Evolutionary conservation across 2,888 invertebrate genomes (phyloP).

Genomic region (Chouioia cunea): DNA sequence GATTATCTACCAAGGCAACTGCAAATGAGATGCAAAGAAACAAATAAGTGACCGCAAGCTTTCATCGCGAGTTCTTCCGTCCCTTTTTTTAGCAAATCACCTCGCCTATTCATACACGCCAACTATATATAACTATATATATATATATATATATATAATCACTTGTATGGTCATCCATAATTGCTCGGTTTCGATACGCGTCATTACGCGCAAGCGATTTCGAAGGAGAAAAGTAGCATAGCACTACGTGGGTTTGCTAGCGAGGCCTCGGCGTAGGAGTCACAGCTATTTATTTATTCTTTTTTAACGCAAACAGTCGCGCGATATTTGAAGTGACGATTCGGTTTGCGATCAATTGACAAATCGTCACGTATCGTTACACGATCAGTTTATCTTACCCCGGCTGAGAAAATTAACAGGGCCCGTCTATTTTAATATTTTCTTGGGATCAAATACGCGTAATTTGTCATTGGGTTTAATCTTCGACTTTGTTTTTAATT

Average conservation of each 20-base stretch:
- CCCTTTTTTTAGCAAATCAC: neutral
- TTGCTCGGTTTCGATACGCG: slow-evolving; percentile 20
- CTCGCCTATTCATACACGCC: neutral
- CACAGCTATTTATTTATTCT: too few relatives aligned
- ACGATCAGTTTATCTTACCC: neutral
- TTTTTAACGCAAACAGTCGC: too few relatives aligned
- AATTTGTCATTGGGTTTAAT: slow-evolving; percentile 21
- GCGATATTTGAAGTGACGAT: too few relatives aligned
- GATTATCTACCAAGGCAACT: slow-evolving; percentile 38
- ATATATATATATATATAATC: slow-evolving; percentile 3
- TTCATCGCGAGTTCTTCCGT: neutral
- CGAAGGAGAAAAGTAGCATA: slow-evolving; percentile 16
- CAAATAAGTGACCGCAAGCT: neutral
- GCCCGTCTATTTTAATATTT: slow-evolving; percentile 11
- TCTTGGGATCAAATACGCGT: neutral
- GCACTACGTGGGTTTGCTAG: neutral
- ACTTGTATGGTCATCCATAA: neutral
- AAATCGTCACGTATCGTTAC: neutral
- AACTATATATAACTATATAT: too few relatives aligned
- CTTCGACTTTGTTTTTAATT: slow-evolving; percentile 12
- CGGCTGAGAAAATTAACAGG: slow-evolving; percentile 25
- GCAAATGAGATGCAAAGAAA: slow-evolving; percentile 32
- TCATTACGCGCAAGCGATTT: slow-evolving; percentile 19
- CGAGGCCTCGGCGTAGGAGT: neutral
- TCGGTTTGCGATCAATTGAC: too few relatives aligned